These are phyloP conservation scores for Fistularia tabacaria DNA, from an alignment of 2,797 vertebrate genomes.

Conservation along the genomic window DNA sequence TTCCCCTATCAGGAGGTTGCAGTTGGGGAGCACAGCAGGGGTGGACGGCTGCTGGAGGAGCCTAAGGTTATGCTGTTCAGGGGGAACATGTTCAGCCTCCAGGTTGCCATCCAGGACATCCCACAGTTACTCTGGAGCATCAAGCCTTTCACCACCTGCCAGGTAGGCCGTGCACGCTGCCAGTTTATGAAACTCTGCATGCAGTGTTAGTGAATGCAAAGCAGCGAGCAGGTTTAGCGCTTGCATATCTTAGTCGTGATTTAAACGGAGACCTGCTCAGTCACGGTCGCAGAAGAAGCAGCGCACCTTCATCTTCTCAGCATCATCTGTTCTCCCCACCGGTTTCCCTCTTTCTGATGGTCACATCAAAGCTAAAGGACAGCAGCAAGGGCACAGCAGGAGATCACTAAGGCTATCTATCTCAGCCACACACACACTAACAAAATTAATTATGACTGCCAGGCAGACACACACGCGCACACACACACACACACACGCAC, in stretches of 20 bases:
- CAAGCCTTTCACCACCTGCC: constrained; percentile 96
- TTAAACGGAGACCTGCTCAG: background rate
- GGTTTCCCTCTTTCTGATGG: constrained; percentile 18
- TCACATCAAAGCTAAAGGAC: constrained; percentile 64
- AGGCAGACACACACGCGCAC: constrained; percentile 27
- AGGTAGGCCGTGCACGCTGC: constrained; percentile 69
- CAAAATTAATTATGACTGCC: constrained; percentile 64
- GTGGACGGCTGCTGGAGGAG: constrained; percentile 91
- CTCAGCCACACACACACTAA: constrained; percentile 34
- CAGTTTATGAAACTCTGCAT: no score
- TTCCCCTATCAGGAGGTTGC: constrained; percentile 61
- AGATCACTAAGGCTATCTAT: constrained; percentile 37
- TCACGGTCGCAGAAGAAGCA: constrained; percentile 5
- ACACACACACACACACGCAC: no score
- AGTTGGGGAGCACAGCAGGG: constrained; percentile 72
- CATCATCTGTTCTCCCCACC: constrained; percentile 19
- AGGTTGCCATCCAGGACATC: constrained; percentile 94
- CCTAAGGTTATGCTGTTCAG: constrained; percentile 90
- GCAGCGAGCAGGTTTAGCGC: background rate
- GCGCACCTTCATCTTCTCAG: constrained; percentile 25
- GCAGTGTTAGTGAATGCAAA: background rate
- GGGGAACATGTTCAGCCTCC: constrained; percentile 90
- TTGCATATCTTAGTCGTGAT: background rate
- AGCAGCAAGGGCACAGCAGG: constrained; percentile 58
- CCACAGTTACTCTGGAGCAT: constrained; percentile 96